Conservation (phyloP, 2,888 invertebrate genomes). For the Tillus elongatus region DNA sequence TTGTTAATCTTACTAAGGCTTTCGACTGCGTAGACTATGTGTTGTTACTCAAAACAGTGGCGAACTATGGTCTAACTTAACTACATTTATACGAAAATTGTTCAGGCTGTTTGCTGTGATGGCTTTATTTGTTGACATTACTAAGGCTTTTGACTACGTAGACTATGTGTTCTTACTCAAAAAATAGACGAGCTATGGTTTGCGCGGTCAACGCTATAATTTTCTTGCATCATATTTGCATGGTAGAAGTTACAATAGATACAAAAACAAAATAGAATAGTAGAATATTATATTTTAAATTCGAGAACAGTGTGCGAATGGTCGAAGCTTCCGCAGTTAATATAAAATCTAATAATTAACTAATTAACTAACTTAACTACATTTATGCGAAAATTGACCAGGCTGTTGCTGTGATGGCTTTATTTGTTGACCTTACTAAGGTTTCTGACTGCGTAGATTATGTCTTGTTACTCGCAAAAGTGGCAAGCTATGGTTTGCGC, state of each 20-base stretch:
- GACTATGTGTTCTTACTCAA: neutral
- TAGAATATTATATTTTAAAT: too few relatives aligned
- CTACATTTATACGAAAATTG: too few relatives aligned
- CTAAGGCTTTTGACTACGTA: slow-evolving; percentile 4
- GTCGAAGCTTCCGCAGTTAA: too few relatives aligned
- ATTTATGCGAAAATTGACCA: too few relatives aligned
- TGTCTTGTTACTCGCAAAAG: neutral
- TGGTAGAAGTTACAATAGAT: too few relatives aligned
- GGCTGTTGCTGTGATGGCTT: too few relatives aligned
- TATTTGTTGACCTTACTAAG: slow-evolving; percentile 4
- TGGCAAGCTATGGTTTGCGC: neutral
- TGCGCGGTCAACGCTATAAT: slow-evolving; percentile 4
- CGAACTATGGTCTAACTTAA: too few relatives aligned
- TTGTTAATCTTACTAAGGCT: slow-evolving; percentile 4
- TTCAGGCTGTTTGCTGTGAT: too few relatives aligned
- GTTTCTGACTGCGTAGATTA: neutral
- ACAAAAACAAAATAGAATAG: too few relatives aligned
- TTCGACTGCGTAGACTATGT: slow-evolving; percentile 2
- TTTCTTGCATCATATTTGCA: slow-evolving; percentile 1
- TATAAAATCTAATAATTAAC: too few relatives aligned
- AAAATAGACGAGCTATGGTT: neutral
- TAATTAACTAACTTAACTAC: too few relatives aligned
- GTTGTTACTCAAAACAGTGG: neutral
- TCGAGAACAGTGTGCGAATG: too few relatives aligned
- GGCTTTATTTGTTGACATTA: slow-evolving; percentile 3